Evolutionary conservation across 2,888 invertebrate genomes (phyloP).

Genomic region (Globia sparganii): DNA sequence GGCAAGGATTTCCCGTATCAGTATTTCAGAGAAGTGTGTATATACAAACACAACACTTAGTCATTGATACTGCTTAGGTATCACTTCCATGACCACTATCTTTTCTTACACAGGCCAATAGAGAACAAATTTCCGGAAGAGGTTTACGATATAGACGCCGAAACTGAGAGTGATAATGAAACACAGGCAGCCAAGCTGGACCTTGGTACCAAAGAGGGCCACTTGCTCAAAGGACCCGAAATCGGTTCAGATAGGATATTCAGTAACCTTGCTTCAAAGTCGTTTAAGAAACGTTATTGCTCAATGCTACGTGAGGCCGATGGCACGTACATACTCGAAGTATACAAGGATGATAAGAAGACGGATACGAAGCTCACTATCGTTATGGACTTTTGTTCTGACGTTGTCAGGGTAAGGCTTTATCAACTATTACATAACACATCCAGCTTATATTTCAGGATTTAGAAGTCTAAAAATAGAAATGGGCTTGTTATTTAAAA

Average conservation of each 20-base stretch:
- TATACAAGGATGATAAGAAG: slow-evolving; percentile 98
- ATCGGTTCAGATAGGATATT: slow-evolving; percentile 97
- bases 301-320: slow-evolving; percentile 97
- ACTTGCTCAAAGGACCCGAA: slow-evolving; percentile 97
- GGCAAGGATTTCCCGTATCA: slow-evolving; percentile 29
- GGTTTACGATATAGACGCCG: slow-evolving; percentile 97
- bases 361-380: slow-evolving; percentile 97
- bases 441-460: neutral
- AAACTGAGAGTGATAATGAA: slow-evolving; percentile 95
- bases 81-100: slow-evolving; percentile 51
- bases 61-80: slow-evolving; percentile 46
- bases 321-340: slow-evolving; percentile 96
- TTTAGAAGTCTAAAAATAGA: neutral
- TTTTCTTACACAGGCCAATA: slow-evolving; percentile 77
- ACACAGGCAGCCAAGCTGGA: slow-evolving; percentile 92
- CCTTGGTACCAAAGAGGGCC: slow-evolving; percentile 96
- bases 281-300: slow-evolving; percentile 97
- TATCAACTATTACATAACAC: slow-evolving; percentile 1
- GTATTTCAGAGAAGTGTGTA: slow-evolving; percentile 46
- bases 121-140: slow-evolving; percentile 92
- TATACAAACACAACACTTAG: slow-evolving; percentile 22
- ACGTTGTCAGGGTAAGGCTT: slow-evolving; percentile 94
- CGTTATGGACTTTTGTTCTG: slow-evolving; percentile 98
- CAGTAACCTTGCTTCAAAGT: slow-evolving; percentile 97
- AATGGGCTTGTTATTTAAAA: too few species aligned